phyloP scores from a whole-genome alignment of 2,888 invertebrate species.

The Rhyacophila evoluta region DNA sequence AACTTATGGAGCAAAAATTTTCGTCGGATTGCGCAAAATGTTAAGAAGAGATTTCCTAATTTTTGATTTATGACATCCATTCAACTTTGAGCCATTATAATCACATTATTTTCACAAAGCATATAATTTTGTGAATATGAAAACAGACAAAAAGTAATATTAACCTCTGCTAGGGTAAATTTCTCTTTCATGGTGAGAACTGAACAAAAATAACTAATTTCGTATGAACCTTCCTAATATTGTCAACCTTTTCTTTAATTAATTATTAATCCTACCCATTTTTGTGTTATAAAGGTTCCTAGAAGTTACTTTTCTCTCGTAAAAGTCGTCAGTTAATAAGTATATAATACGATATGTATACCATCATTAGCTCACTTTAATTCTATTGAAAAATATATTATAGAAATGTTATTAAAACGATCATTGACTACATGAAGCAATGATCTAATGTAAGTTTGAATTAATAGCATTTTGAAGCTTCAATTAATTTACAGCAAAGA shows the following conservation, averaged over 20 bases:
- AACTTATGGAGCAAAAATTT: conserved; percentile 4
- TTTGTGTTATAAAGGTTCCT: not conserved
- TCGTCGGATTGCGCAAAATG: conserved; percentile 14
- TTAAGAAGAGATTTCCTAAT: conserved; percentile 17
- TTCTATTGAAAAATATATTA: too few species aligned
- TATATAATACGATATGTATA: too few species aligned
- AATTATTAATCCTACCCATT: not conserved
- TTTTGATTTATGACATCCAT: conserved; percentile 40
- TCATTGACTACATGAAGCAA: too few species aligned
- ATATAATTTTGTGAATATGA: conserved; percentile 13
- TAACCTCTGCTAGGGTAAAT: not conserved
- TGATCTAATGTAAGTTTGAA: too few species aligned
- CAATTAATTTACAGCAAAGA: too few species aligned
- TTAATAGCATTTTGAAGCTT: too few species aligned
- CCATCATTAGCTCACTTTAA: too few species aligned
- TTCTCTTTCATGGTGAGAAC: not conserved
- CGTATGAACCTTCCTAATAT: not conserved
- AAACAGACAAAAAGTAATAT: not conserved
- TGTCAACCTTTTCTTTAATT: not conserved
- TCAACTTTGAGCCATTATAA: conserved; percentile 36
- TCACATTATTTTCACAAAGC: conserved; percentile 38
- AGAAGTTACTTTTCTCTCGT: not conserved
- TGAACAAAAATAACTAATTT: conserved; percentile 7
- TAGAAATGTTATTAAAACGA: too few species aligned
- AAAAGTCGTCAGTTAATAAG: too few species aligned